A percentile compares a stretch with the other conserved stretches of the same genome.
phyloP scores from a whole-genome alignment of 2,797 vertebrate species.

The Ctenosaura bakeri region DNA sequence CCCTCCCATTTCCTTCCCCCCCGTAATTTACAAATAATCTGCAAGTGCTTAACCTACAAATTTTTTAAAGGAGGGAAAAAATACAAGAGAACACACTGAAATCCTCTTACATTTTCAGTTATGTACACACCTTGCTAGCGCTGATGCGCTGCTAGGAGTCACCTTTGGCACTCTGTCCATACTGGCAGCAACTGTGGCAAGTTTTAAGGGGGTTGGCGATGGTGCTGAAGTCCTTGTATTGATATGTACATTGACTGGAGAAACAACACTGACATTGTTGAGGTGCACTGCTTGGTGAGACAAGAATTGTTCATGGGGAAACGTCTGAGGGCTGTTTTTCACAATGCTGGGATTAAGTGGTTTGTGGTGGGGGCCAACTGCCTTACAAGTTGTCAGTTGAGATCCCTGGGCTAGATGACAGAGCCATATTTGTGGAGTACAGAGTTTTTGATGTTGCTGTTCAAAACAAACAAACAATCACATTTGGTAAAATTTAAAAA shows the following conservation, averaged over 20 bases:
- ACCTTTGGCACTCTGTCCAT: conserved; percentile 93
- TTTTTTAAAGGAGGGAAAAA: not conserved
- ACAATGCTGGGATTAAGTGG: conserved; percentile 87
- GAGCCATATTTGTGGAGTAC: conserved; percentile 87
- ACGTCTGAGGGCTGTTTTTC: conserved; percentile 86
- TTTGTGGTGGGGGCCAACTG: conserved; percentile 86
- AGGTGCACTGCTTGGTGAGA: conserved; percentile 87
- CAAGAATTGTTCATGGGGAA: conserved; percentile 90
- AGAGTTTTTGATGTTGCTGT: conserved; percentile 88
- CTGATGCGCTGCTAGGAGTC: conserved; percentile 90
- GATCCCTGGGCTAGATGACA: conserved; percentile 86
- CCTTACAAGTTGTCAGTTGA: conserved; percentile 87
- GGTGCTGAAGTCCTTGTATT: conserved; percentile 88
- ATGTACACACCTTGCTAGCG: conserved; percentile 86
- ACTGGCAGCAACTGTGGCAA: conserved; percentile 91
- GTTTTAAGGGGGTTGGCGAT: conserved; percentile 93
- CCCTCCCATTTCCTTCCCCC: too few relatives aligned
- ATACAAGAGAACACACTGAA: not conserved
- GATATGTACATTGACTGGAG: conserved; percentile 90
- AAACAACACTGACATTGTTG: conserved; percentile 89
- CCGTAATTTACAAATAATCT: too few relatives aligned
- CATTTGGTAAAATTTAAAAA: fast-evolving
- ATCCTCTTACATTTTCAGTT: fast-evolving
- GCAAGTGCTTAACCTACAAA: too few relatives aligned
- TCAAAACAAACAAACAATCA: conserved; percentile 37